phyloP scores from a whole-genome alignment of 2,888 invertebrate genomes.

The Bombyx huttoni region DNA sequence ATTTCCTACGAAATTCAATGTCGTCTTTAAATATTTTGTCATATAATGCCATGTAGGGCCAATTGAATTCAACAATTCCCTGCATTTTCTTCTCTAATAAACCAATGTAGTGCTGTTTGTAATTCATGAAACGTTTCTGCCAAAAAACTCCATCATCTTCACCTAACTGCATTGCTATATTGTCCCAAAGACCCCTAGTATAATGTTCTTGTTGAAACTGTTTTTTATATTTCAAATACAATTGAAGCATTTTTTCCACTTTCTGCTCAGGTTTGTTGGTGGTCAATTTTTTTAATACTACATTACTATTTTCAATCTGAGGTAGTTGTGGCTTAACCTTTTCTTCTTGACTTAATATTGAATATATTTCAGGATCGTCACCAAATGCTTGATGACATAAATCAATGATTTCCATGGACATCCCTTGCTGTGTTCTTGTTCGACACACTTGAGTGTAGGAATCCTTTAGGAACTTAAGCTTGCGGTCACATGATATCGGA shows the following conservation, averaged over 20 bases:
- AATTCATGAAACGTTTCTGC: constrained; percentile 54
- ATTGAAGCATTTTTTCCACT: constrained; percentile 40
- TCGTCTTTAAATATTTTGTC: constrained; percentile 50
- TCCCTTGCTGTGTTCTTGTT: neutral
- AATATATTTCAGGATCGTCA: constrained; percentile 22
- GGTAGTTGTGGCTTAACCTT: neutral
- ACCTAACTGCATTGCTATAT: constrained; percentile 46
- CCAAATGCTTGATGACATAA: constrained; percentile 48
- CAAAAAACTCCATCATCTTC: constrained; percentile 48
- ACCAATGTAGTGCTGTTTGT: constrained; percentile 51
- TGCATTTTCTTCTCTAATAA: constrained; percentile 35
- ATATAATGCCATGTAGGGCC: constrained; percentile 52
- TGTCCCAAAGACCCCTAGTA: constrained; percentile 47
- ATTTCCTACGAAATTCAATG: constrained; percentile 37
- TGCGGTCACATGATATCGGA: constrained; percentile 34
- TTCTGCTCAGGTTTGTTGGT: constrained; percentile 26
- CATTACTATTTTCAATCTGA: constrained; percentile 16
- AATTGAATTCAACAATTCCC: constrained; percentile 29
- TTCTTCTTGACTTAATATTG: neutral
- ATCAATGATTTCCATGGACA: constrained; percentile 22
- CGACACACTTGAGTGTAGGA: constrained; percentile 30
- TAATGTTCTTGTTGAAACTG: constrained; percentile 31
- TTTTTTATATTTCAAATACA: constrained; percentile 44
- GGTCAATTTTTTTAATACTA: constrained; percentile 27
- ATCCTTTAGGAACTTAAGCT: constrained; percentile 30